Evolutionary conservation across 2,888 invertebrate species (phyloP).

Genomic region (Cantharis rufa): DNA sequence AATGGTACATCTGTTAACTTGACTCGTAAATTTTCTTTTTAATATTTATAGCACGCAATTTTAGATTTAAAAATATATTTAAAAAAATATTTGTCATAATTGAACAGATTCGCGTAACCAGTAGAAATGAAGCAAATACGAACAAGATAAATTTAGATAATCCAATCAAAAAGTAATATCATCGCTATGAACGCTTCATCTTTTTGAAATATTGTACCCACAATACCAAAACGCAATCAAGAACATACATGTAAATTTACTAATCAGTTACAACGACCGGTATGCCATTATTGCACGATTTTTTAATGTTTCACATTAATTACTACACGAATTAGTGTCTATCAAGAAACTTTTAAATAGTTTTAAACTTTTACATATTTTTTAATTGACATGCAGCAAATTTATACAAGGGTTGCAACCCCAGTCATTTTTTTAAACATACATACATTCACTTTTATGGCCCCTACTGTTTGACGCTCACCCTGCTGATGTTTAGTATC

Average conservation of each 20-base stretch:
- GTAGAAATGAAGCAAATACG: not conserved
- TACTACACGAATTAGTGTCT: constrained; percentile 3
- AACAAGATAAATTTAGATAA: constrained; percentile 24
- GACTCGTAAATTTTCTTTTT: not conserved
- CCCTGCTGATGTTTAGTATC: constrained; percentile 31
- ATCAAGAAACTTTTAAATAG: not conserved
- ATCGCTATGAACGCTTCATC: constrained; percentile 23
- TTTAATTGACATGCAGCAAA: constrained; percentile 23
- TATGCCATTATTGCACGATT: constrained; percentile 1
- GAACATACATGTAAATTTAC: constrained; percentile 25
- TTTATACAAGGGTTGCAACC: constrained; percentile 31
- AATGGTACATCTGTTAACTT: constrained; percentile 25
- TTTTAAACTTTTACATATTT: not conserved
- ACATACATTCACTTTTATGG: constrained; percentile 23
- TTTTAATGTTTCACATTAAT: constrained; percentile 6
- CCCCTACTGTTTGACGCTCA: constrained; percentile 40
- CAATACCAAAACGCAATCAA: constrained; percentile 26
- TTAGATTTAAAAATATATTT: not conserved
- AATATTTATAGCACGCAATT: not conserved
- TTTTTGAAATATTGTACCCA: constrained; percentile 31
- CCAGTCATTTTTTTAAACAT: constrained; percentile 29
- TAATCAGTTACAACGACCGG: constrained; percentile 17
- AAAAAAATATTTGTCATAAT: not conserved
- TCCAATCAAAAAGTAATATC: constrained; percentile 31
- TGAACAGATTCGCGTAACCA: not conserved